These are phyloP conservation scores for Drosophila ambigua DNA, from an alignment of 1,140 invertebrate species.

Conservation along the genomic window DNA sequence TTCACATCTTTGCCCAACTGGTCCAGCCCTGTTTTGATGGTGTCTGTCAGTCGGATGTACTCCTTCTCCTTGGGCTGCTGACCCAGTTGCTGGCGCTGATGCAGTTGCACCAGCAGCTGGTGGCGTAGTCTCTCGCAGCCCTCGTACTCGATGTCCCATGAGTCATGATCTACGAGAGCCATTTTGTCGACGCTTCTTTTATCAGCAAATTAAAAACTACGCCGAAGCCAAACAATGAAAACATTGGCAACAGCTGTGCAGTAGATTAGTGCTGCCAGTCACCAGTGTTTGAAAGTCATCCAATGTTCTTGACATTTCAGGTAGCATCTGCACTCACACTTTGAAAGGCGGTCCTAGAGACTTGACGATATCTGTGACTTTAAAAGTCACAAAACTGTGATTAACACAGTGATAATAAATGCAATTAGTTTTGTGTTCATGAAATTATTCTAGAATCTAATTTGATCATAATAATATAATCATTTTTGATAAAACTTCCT, in stretches of 20 bases:
- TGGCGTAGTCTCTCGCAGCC: conserved; percentile 87
- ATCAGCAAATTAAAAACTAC: conserved; percentile 35
- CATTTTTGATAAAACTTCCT: too few species aligned
- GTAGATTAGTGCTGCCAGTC: neutral
- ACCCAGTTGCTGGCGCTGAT: conserved; percentile 85
- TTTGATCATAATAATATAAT: too few species aligned
- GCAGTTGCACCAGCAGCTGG: conserved; percentile 87
- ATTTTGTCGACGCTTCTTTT: conserved; percentile 32
- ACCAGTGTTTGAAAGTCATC: neutral
- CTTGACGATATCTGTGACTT: conserved; percentile 10
- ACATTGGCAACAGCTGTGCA: conserved; percentile 14
- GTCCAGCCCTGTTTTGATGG: conserved; percentile 86
- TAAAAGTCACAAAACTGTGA: conserved; percentile 5
- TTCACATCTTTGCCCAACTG: conserved; percentile 87
- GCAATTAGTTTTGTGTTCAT: too few species aligned
- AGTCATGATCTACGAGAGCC: conserved; percentile 81
- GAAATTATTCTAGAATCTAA: too few species aligned
- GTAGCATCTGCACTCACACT: too few species aligned
- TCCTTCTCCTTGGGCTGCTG: conserved; percentile 82
- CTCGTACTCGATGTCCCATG: conserved; percentile 87
- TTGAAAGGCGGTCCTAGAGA: too few species aligned
- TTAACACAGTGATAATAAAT: too few species aligned
- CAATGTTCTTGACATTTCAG: too few species aligned
- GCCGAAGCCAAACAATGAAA: conserved; percentile 32
- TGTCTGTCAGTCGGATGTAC: conserved; percentile 85